Conservation (phyloP, 2,797 vertebrate species). For the Fistularia tabacaria region DNA sequence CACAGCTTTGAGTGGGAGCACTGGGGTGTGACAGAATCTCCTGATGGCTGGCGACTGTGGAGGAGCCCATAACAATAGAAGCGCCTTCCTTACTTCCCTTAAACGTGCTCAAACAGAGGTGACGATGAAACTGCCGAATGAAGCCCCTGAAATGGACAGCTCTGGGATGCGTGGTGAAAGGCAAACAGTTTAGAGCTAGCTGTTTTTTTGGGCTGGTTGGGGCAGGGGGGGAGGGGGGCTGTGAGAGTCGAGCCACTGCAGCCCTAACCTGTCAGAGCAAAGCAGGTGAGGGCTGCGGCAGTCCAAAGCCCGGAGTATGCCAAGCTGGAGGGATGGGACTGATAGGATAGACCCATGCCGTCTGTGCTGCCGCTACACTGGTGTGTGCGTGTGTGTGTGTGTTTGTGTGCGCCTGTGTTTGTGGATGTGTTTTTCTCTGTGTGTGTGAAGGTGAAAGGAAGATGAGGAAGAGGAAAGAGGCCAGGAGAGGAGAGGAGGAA, state of each 20-base stretch:
- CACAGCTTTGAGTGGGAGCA: constrained; percentile 28
- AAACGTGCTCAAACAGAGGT: constrained; percentile 49
- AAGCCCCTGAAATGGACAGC: constrained; percentile 54
- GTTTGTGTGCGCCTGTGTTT: background rate
- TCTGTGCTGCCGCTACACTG: constrained; percentile 52
- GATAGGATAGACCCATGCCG: constrained; percentile 47
- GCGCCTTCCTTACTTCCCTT: constrained; percentile 40
- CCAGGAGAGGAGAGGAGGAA: constrained; percentile 21
- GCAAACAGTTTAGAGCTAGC: constrained; percentile 51
- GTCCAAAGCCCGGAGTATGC: constrained; percentile 56
- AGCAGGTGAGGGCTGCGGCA: constrained; percentile 50
- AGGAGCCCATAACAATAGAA: constrained; percentile 40
- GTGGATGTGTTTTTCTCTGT: constrained; percentile 3
- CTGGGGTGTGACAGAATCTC: constrained; percentile 43
- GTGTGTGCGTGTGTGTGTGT: constrained; percentile 9
- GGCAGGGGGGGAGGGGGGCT: constrained; percentile 10
- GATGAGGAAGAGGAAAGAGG: constrained; percentile 20
- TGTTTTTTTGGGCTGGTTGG: constrained; percentile 7
- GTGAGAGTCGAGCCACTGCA: too few relatives aligned
- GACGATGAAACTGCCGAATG: constrained; percentile 45
- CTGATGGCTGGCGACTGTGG: constrained; percentile 33
- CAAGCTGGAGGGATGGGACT: constrained; percentile 34
- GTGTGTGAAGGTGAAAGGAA: constrained; percentile 19
- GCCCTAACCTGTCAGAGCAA: constrained; percentile 2
- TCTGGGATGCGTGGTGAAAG: constrained; percentile 43